Evolutionary conservation across 1,140 invertebrate genomes (phyloP), one percentile per base, ranked within the genome.

Genomic region (Leptopilina clavipes): DNA sequence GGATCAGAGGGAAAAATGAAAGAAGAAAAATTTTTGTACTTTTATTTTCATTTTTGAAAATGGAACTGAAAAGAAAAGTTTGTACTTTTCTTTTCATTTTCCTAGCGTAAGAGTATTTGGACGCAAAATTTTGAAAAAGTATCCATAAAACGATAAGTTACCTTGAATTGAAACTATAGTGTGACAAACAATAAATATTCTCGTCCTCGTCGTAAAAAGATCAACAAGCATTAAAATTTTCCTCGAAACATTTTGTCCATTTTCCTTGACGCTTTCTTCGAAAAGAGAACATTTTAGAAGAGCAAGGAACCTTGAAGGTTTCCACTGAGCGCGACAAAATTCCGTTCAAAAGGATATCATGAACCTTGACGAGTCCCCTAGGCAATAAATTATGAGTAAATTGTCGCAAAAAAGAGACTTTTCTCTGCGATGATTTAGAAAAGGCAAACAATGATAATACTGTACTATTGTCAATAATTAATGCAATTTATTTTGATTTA

Each of bases 131-230:
- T 40, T 40, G 56, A 59, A 59, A 25, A 59, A 22, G 5, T 31
- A 5, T 31, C 25, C 59, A 65, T 65, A 65, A 65, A 65, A 31
- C 59, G 59, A 65, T 65, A 25, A 65, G 59, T 65, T 65, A 65
- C 59, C 59, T 65, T 65, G 59, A 65, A 65, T n/a, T 37, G 59
- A 65, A 65, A 65, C 25, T 65, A n/a, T 25, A 65, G 25, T 14
- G 12, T 40, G 5, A 31, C 37, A 40, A 40, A 40, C 37, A 40
- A 40, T 40, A 9, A 40, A 5, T 31, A 12, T 65, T 3, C 3
- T 65, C 7, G 19, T 11, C 22, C 11, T 12, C 19, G 9, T 25
- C 56, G 14, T 65, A 31, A 37, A 65, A 31, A 65, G 25, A 65
- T 65, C 19, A 65, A 19, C 25, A 31, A 19, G 19, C 17, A 3